Evolutionary conservation across 2,888 invertebrate genomes (phyloP), one percentile per base, ranked within the genome.

Genomic region (Melanargia galathea): DNA sequence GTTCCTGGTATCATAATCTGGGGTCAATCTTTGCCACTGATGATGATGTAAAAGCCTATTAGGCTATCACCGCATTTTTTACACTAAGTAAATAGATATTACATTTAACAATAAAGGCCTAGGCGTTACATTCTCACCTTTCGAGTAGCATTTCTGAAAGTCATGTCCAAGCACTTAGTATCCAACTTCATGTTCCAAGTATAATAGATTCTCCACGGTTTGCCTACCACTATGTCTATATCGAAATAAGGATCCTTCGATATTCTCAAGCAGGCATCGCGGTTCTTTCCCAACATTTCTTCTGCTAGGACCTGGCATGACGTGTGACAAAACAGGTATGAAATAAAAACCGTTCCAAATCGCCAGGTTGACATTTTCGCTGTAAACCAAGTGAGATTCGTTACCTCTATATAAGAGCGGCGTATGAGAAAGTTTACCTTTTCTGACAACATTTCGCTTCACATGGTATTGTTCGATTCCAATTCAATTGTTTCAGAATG

Each of bases 121-220:
- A 10, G 18, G 43, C 16, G 2, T 43, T 3, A 16, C 18, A 43
- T 30, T 72, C 79, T 73, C 52, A 87, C 88, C 76, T 20, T 30
- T 0, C 67, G 63, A 1, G 84, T 82, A 30, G 80, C 82, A 54
- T 81, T 82, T 61, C 71, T 81, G 58, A 84, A 84, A 2, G 61
- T 70, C 68, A 89, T 75, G 70, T 87, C 84, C 60, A 88, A 45
- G 52, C 89, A 89, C 57, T 76, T 78, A 0, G 68, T 52, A 0
- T 75, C 75, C 64, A 84, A 24, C 2, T 78, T 76, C 71, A 84
- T 73, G 45, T 86, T 83, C 88, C 88, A 90, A 0, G 83, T 74
- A 30, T 84, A 83, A 60, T 84, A 86, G 11, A 87, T 78, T 43
- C 84, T 73, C 89, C 90, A 90, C 0, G 80, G 73, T 22, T 71